These are phyloP conservation scores for Boloria euphrosyne DNA, from an alignment of 2,888 invertebrate genomes.

Conservation along the genomic window DNA sequence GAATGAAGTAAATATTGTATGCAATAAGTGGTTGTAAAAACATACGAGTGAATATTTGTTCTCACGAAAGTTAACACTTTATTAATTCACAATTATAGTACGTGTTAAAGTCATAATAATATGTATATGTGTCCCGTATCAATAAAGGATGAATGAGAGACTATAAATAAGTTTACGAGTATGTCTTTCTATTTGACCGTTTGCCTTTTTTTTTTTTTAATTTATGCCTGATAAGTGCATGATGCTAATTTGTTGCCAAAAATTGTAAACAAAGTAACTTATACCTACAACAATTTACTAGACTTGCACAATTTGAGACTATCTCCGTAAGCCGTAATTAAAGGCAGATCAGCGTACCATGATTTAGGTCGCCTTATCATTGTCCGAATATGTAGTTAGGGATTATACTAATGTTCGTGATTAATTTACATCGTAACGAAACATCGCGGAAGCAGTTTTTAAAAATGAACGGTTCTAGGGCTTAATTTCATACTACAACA, in stretches of 20 bases:
- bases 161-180: too few species aligned
- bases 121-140: background rate
- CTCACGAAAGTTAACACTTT: conserved; percentile 8
- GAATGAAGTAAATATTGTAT: conserved; percentile 5
- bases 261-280: too few species aligned
- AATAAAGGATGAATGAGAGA: too few species aligned
- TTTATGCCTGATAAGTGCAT: too few species aligned
- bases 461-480: too few species aligned
- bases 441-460: too few species aligned
- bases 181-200: too few species aligned
- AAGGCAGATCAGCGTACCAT: conserved; percentile 1
- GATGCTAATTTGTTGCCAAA: too few species aligned
- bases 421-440: background rate
- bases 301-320: background rate
- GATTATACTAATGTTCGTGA: too few species aligned
- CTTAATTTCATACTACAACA: too few species aligned
- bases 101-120: background rate
- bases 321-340: conserved; percentile 1
- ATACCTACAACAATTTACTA: too few species aligned
- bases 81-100: background rate
- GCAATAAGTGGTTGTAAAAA: conserved; percentile 2
- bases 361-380: conserved; percentile 9
- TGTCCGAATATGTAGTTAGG: background rate
- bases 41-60: background rate
- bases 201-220: too few species aligned